These are phyloP conservation scores for Melanargia galathea DNA, from an alignment of 2,888 invertebrate genomes.

Conservation along the genomic window DNA sequence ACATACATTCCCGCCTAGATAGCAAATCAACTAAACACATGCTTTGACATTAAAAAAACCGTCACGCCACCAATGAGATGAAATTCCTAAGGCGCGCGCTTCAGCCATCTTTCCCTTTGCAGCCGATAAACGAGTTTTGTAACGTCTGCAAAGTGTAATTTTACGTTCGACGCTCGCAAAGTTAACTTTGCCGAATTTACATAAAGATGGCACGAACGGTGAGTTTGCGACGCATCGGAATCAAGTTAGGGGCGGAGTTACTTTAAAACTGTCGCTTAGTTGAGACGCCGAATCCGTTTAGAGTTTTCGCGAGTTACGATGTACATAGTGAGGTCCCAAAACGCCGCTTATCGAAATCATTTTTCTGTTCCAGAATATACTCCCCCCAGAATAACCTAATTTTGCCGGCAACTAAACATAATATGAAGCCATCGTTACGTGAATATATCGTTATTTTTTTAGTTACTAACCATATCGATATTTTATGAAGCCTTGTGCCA, in stretches of 20 bases:
- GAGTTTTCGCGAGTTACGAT: slow-evolving; percentile 61
- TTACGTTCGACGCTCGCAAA: slow-evolving; percentile 44
- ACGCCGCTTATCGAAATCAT: slow-evolving; percentile 25
- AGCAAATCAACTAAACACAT: slow-evolving; percentile 63
- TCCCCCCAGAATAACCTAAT: too few relatives aligned
- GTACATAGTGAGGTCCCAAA: slow-evolving; percentile 35
- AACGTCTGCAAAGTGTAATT: slow-evolving; percentile 36
- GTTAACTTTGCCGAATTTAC: slow-evolving; percentile 70
- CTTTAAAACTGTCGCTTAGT: slow-evolving; percentile 81
- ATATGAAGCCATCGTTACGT: too few relatives aligned
- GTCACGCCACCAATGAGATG: slow-evolving; percentile 66
- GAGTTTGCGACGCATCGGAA: slow-evolving; percentile 72
- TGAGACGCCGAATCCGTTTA: slow-evolving; percentile 79
- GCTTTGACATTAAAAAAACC: slow-evolving; percentile 61
- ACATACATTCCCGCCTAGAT: slow-evolving; percentile 36
- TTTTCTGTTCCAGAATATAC: slow-evolving; percentile 46
- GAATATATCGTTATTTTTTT: too few relatives aligned
- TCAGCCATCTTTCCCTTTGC: slow-evolving; percentile 47
- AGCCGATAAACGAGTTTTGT: slow-evolving; percentile 38
- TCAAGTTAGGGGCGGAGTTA: slow-evolving; percentile 75
- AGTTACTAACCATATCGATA: slow-evolving; percentile 19
- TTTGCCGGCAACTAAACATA: too few relatives aligned
- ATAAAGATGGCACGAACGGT: slow-evolving; percentile 69
- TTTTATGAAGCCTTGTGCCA: slow-evolving; percentile 32
- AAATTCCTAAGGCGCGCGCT: slow-evolving; percentile 55